Conservation (phyloP, 2,113 vertebrate species). For the Danio rerio region GRCz12tu NC_133192.1:38396501-38397000, state of each 20-base stretch:
- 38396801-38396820: too few species aligned
- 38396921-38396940: too few species aligned
- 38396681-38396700: conserved; percentile 1
- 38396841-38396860: too few species aligned
- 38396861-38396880: too few species aligned
- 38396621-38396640: conserved; percentile 29
- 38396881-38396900: too few species aligned
- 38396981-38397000: too few species aligned
- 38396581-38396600: not conserved
- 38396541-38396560: conserved; percentile 14
- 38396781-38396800: not conserved
- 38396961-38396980: too few species aligned
- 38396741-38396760: not conserved
- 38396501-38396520: conserved; percentile 1
- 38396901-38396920: too few species aligned
- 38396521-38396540: not conserved
- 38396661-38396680: not conserved
- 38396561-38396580: conserved; percentile 3
- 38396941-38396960: too few species aligned
- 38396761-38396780: not conserved
- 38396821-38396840: too few species aligned
- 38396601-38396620: conserved; percentile 18
- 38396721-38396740: not conserved
- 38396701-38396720: conserved; percentile 1
- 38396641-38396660: conserved; percentile 21